phyloP scores from a whole-genome alignment of 2,113 vertebrate species.

The Phasianus colchicus region DNA sequence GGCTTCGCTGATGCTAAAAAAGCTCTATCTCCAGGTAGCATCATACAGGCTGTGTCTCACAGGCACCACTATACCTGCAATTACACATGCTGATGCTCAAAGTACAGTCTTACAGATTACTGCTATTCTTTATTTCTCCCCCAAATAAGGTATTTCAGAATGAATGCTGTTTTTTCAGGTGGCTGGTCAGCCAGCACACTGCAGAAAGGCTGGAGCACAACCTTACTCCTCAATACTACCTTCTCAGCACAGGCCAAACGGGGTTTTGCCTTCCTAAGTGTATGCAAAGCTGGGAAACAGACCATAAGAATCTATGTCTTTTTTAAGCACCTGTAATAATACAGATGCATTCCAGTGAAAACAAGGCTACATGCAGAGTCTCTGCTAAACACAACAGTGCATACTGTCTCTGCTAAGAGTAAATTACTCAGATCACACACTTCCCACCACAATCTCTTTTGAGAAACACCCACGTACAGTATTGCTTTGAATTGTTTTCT shows the following conservation, averaged over 20 bases:
- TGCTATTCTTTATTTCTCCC: not conserved
- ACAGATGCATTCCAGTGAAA: not conserved
- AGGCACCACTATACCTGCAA: not conserved
- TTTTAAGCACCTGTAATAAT: not conserved
- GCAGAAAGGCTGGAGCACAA: not conserved
- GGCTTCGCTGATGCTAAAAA: not conserved
- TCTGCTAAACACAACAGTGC: not conserved
- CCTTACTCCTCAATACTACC: not conserved
- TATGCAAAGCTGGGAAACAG: not conserved
- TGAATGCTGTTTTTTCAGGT: not conserved
- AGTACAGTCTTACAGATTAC: not conserved
- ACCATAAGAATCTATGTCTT: not conserved
- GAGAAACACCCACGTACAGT: constrained; percentile 36
- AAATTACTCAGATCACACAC: constrained; percentile 38
- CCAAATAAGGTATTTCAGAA: not conserved
- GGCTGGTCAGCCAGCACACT: not conserved
- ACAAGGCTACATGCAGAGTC: not conserved
- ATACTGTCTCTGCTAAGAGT: not conserved
- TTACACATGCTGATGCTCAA: not conserved
- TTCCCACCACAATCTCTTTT: constrained; percentile 18
- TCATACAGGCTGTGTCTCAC: not conserved
- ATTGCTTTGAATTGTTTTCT: constrained; percentile 51
- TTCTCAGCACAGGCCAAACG: not conserved
- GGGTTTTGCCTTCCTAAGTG: not conserved
- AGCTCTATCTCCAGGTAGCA: not conserved